Evolutionary conservation across 2,797 vertebrate genomes (phyloP), one percentile per base, ranked within the genome.

Genomic region (Mastacembelus armatus): DNA sequence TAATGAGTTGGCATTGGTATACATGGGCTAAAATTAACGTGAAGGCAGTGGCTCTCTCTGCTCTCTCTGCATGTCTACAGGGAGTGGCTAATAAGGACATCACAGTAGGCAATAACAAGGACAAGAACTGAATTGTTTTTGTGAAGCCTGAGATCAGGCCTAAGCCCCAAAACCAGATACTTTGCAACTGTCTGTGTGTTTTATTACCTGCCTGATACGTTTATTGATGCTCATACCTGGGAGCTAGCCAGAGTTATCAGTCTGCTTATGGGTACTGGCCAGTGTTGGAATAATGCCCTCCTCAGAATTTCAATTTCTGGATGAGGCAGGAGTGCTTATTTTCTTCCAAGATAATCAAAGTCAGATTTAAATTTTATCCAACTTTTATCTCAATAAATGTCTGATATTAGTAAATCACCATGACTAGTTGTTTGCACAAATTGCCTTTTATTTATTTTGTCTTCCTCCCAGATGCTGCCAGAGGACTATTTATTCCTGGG

Each of bases 1-100:
- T 87, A 89, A 89, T 87, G 77, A 84, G 77, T 62, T 77, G 69
- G 32, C 7, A 2, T 62, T 27, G 44, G 39, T 75, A 57, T 74
- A 77, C 61, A 61, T 14, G n/a, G 45, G 51, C 74, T 85, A 73
- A 78, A 84, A 72, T 85, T 74, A 83, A 78, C 74, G 77, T 39
- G 61, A 68, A 84, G 84, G 63, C 38, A 7, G 32, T 12, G 35
- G 16, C 61, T 74, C 49, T 61, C 63, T 78, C 19, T n/a, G n/a
- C n/a, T n/a, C n/a, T n/a, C n/a, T n/a, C n/a, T 76, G 36, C 40
- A 80, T 38, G 71, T 86, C 85, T 71, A 22, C 70, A 72, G 85
- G 74, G 84, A 87, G 66, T 10, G 47, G 68, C 38, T 80, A 77
- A 87, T 79, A 72, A 74, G 74, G 78, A 74, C 65, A 49, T 33